Evolutionary conservation across 1,140 invertebrate genomes (phyloP).

Genomic region (Drosophila malerkotliana): DNA sequence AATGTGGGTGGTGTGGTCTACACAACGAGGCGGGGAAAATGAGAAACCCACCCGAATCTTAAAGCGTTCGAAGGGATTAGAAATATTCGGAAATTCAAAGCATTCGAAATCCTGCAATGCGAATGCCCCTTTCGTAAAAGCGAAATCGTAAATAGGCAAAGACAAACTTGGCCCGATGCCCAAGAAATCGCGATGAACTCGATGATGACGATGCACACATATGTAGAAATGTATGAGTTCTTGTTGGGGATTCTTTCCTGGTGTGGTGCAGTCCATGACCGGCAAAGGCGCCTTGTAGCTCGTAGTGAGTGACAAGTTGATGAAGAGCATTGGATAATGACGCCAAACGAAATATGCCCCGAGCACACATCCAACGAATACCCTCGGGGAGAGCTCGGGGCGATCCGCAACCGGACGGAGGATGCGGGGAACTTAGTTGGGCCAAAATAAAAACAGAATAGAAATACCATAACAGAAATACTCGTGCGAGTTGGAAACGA

Average conservation of each 20-base stretch:
- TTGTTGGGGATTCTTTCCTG: conserved; percentile 24
- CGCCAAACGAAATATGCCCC: conserved; percentile 49
- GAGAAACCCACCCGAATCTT: background rate
- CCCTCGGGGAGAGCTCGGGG: too few species aligned
- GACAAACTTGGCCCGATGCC: conserved; percentile 59
- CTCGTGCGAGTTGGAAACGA: conserved; percentile 42
- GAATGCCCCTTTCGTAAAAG: conserved; percentile 31
- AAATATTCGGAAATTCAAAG: conserved; percentile 36
- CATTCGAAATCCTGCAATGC: conserved; percentile 31
- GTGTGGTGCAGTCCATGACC: conserved; percentile 64
- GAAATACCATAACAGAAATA: conserved; percentile 33
- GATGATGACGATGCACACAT: conserved; percentile 33
- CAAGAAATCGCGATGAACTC: conserved; percentile 45
- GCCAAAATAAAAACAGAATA: conserved; percentile 59
- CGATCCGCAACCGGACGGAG: background rate
- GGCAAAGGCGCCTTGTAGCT: conserved; percentile 42
- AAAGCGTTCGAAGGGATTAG: background rate
- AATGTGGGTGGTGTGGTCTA: background rate
- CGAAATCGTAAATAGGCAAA: conserved; percentile 23
- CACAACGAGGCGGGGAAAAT: background rate
- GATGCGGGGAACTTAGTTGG: conserved; percentile 33
- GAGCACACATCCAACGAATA: background rate
- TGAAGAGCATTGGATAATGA: conserved; percentile 80
- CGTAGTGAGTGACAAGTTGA: conserved; percentile 54
- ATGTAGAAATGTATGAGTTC: conserved; percentile 14